Evolutionary conservation across 2,888 invertebrate genomes (phyloP), one percentile per base, ranked within the genome.

Genomic region (Eulithis prunata): DNA sequence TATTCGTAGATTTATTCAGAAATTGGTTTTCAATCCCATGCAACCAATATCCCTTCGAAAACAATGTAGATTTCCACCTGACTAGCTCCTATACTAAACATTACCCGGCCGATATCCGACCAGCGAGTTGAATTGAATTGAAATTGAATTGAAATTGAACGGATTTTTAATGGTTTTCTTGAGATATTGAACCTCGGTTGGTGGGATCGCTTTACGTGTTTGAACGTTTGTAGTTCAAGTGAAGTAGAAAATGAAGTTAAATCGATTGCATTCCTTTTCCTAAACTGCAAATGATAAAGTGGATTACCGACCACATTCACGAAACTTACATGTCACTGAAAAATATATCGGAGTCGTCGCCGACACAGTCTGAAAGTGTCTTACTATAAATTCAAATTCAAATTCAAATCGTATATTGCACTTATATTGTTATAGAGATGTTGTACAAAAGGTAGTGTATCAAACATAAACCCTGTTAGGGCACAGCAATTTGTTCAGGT

Each of bases 111-210:
- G 58, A 58, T 55, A 59, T 45, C 55, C 47, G 7, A 41, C 14
- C 46, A 36, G 47, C 41, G 21, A 52, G 67, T 61, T 61, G 60
- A 54, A 62, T 10, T 41, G 41, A 41, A 41, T 32, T 51, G 60
- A 49, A 21, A 67, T 67, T 67, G 63, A 67, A 67, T 67, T 51
- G 60, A 49, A 67, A 67, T 61, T 54, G 67, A 67, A 61, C 64
- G 60, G 53, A 67, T 67, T 67, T 65, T 64, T 60, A 64, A 67
- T 67, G 60, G 60, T 57, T 67, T 67, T 67, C 63, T 67, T 64
- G 60, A 60, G 60, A 56, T 61, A 64, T 67, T 57, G 57, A 59
- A 60, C 43, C 47, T 43, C 60, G 63, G 28, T 14, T 49, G 45
- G 49, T 51, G 46, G 56, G 52, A 67, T 46, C 52, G 59, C 5